Evolutionary conservation across 2,113 vertebrate genomes (phyloP).

Genomic region (Haplochromis vanheusdeni): DNA sequence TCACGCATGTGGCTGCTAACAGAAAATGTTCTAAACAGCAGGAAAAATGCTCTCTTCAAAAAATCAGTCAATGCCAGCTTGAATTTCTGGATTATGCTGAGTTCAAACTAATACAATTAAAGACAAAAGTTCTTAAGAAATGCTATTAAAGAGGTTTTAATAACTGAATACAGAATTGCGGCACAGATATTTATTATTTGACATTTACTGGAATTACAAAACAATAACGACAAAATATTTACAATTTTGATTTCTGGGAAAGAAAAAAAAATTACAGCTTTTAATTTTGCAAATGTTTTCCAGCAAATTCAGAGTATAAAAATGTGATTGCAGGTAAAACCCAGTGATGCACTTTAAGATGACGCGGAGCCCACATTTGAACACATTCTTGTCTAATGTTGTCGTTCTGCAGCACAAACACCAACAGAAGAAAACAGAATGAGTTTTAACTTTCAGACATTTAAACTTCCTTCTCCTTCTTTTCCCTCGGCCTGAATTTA

Average conservation of each 20-base stretch:
- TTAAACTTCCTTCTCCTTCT: slow-evolving; percentile 43
- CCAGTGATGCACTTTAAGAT: neutral
- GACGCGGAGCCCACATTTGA: neutral
- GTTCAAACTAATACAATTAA: neutral
- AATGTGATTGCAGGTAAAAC: neutral
- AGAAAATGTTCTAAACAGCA: neutral
- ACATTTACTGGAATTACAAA: neutral
- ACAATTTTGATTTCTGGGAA: neutral
- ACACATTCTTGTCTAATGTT: neutral
- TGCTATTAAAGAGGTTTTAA: neutral
- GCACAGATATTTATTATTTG: neutral
- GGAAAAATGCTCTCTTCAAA: neutral
- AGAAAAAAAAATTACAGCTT: neutral
- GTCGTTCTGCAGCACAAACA: neutral
- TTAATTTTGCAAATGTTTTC: neutral
- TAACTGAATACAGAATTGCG: neutral
- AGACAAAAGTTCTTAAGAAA: neutral
- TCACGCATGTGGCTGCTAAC: neutral
- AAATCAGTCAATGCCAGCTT: neutral
- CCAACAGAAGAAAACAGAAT: neutral
- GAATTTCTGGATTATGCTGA: neutral
- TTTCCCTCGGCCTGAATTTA: slow-evolving; percentile 62
- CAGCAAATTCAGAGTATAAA: neutral
- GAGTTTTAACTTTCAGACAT: slow-evolving; percentile 47
- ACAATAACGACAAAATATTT: neutral